Conservation (phyloP, 2,113 vertebrate species). For the Solea solea region DNA sequence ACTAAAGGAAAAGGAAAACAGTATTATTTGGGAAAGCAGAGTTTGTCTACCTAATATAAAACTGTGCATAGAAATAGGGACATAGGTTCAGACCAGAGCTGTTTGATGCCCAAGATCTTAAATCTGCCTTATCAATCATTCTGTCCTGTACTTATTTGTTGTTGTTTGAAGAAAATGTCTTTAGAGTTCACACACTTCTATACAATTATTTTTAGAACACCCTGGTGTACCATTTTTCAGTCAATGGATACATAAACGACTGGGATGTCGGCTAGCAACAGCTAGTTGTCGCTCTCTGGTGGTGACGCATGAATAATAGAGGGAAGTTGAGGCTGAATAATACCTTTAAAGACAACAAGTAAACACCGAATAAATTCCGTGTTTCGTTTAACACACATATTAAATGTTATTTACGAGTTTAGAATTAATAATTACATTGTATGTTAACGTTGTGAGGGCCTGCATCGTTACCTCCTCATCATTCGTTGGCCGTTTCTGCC, state of each 20-base stretch:
- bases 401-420: neutral
- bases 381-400: neutral
- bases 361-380: neutral
- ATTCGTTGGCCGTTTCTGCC: slow-evolving; percentile 12
- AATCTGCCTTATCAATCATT: no score
- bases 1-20: no score
- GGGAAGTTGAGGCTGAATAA: neutral
- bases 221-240: no score
- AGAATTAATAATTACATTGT: neutral
- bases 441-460: neutral
- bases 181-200: no score
- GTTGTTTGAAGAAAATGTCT: no score
- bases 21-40: no score
- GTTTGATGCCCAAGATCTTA: no score
- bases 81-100: no score
- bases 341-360: neutral
- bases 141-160: no score
- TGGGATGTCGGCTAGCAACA: neutral
- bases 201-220: neutral
- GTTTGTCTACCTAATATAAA: no score
- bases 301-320: neutral
- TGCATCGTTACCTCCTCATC: neutral
- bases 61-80: no score
- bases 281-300: slow-evolving; percentile 36
- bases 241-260: neutral